Conservation (phyloP, 2,113 vertebrate species). For the Bettongia penicillata region DNA sequence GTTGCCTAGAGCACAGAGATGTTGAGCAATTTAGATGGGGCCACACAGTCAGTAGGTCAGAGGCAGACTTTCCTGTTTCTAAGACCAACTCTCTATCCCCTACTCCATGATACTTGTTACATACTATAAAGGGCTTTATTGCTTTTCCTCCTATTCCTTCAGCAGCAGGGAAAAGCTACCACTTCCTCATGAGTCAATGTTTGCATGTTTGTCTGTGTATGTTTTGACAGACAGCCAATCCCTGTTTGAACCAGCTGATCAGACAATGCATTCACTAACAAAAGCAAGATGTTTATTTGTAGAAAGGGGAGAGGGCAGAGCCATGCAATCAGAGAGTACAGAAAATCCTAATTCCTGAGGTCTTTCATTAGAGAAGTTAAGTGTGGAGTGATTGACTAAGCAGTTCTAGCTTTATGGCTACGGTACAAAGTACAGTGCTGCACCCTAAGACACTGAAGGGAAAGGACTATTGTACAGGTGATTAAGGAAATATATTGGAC, state of each 20-base stretch:
- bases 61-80: not conserved
- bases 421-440: not conserved
- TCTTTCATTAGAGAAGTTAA: not conserved
- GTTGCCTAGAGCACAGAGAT: not conserved
- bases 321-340: not conserved
- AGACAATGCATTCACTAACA: not conserved
- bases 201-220: not conserved
- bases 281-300: slow-evolving; percentile 28
- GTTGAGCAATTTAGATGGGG: not conserved
- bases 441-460: not conserved
- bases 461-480: not conserved
- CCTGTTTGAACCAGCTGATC: not conserved
- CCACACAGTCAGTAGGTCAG: not conserved
- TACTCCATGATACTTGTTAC: not conserved
- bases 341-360: not conserved
- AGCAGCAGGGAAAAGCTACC: not conserved
- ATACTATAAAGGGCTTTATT: not conserved
- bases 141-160: not conserved
- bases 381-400: not conserved
- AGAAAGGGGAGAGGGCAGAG: not conserved
- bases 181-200: slow-evolving; percentile 20
- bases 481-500: not conserved
- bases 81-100: not conserved
- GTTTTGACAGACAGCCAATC: not conserved
- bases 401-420: not conserved